Base-by-base conservation (phyloP, 2,113 vertebrate genomes). In the Passer montanus region DNA sequence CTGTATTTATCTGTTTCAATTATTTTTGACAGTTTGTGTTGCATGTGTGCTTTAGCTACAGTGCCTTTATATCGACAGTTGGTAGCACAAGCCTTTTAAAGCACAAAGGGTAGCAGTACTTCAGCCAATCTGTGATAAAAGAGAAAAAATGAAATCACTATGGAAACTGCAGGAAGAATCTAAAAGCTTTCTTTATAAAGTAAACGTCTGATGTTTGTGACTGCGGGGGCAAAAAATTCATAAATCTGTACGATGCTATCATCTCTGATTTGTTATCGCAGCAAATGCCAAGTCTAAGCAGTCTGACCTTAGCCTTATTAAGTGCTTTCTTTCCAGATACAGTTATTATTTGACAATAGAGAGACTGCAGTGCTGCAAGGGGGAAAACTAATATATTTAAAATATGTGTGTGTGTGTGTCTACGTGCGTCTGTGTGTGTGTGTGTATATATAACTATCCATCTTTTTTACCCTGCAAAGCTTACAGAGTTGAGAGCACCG, bases 141-240 rank as follows among this genome's bases (percentile, higher is more conserved):
- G 97, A 89, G 95, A 89, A 96, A 94, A 98, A 98, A 98, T 97
- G 97, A 98, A 98, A 98, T 98, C 98, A 98, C 98, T 98, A 98
- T 98, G 98, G 98, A 98, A 98, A 98, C 98, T 97, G 98, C 97
- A 97, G 97, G 97, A 98, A 98, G 98, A 98, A 98, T 98, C 98
- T 98, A 98, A 98, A 98, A 98, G 98, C 97, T 98, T 98, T 98
- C 98, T 98, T 98, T 98, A 97, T 95, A 98, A 98, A 98, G 97
- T 98, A 98, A 98, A 98, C 84, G 98, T 98, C 98, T 98, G 98
- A 98, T 98, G 98, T 98, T 98, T 98, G 97, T 98, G 97, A 97
- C 97, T 98, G 97, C 84, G 80, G 97, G 97, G 97, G 95, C 97
- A 98, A 98, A 98, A 98, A 98, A 97, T 97, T 98, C 98, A 98